Evolutionary conservation across 2,113 vertebrate species (phyloP), one percentile per base, ranked within the genome.

Genomic region (Oophaga pumilio): DNA sequence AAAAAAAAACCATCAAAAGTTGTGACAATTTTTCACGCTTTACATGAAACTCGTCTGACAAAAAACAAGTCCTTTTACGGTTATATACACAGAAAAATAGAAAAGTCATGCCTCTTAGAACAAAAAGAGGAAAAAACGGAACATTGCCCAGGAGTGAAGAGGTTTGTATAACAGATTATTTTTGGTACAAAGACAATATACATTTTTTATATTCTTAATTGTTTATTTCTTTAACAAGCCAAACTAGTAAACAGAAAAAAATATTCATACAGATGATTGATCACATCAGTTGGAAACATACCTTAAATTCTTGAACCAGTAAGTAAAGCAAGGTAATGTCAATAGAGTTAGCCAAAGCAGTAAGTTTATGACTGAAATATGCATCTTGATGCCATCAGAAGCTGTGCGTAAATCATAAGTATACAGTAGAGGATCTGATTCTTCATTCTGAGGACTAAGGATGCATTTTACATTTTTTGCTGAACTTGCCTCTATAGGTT

Each of bases 231-330:
- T 62, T 43, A 43, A 43, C 11, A 26, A 13, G 24, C 13, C 24
- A 26, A 68, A 68, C n/a, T 26, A 43, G 17, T 49, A 73, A 73
- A 6, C 28, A 73, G 33, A 33, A 73, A 18, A 20, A 7, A 49
- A 49, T 43, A 73, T 2, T 33, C 8, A 4, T 9, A 49, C 15
- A 26, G 13, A 49, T 8, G 1, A 73, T 73, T 73, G 15, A 8
- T 24, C 33, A 43, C 33, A 43, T 78, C 22, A 57, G 10, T 17
- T 33, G 85, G 79, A 56, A 64, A n/a, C 0, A 90, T 94, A 99
- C 98, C 97, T 96, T 91, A 99, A 93, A 93, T 97, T 98, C 89
- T 96, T 96, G 17, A 94, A 85, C 98, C 98, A 99, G 90, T 99
- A 96, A 92, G 98, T 91, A 22, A 99, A 94, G 4, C 97, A 98